These are phyloP conservation scores for Drosophila mettleri DNA, from an alignment of 2,888 invertebrate genomes.

Conservation along the genomic window DNA sequence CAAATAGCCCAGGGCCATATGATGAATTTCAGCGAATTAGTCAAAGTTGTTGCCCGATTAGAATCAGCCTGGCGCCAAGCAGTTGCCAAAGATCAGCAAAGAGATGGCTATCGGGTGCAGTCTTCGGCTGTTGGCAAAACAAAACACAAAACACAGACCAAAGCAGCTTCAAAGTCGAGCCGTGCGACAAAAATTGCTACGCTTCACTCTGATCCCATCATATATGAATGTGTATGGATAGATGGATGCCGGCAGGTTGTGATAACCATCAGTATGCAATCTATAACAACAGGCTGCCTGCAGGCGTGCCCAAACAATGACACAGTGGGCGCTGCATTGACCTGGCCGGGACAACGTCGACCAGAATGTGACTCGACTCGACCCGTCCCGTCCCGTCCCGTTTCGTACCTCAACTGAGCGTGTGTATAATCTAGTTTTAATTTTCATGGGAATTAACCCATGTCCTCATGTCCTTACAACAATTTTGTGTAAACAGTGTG, in stretches of 20 bases:
- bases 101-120: slow-evolving; percentile 57
- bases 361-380: neutral
- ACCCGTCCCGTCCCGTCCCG: neutral
- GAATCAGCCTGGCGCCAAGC: slow-evolving; percentile 55
- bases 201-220: slow-evolving; percentile 60
- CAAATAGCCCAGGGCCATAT: slow-evolving; percentile 30
- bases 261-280: slow-evolving; percentile 74
- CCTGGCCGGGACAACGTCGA: slow-evolving; percentile 30
- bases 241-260: slow-evolving; percentile 21
- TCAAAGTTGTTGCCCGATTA: slow-evolving; percentile 31
- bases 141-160: slow-evolving; percentile 38
- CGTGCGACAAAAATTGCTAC: slow-evolving; percentile 75
- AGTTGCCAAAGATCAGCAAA: slow-evolving; percentile 54
- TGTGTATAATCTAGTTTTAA: slow-evolving; percentile 79
- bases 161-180: slow-evolving; percentile 65
- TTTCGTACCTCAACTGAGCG: slow-evolving; percentile 30
- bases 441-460: slow-evolving; percentile 79
- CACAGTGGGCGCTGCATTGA: slow-evolving; percentile 78
- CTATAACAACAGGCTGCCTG: slow-evolving; percentile 61
- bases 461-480: slow-evolving; percentile 48
- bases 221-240: slow-evolving; percentile 16
- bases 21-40: slow-evolving; percentile 53
- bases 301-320: slow-evolving; percentile 80
- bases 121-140: slow-evolving; percentile 76
- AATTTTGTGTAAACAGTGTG: slow-evolving; percentile 58